These are phyloP conservation scores for Cydia amplana DNA, from an alignment of 1,140 invertebrate genomes.

Conservation along the genomic window DNA sequence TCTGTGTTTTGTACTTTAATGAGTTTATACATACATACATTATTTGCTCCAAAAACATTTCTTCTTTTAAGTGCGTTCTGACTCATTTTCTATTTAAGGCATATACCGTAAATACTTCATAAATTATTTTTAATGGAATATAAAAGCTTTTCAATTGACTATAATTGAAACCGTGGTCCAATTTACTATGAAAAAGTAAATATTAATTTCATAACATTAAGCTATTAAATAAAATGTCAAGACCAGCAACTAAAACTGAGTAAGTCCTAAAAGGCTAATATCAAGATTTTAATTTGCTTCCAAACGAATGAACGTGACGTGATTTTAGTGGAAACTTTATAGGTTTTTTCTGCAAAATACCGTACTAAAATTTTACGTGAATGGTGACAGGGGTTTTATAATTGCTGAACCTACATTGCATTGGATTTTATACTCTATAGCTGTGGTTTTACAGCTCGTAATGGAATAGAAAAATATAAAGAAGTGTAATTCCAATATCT, in stretches of 20 bases:
- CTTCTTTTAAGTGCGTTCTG: too few relatives aligned
- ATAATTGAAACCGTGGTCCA: too few relatives aligned
- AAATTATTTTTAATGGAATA: too few relatives aligned
- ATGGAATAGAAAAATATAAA: not conserved
- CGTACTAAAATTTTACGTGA: not conserved
- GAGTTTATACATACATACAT: too few relatives aligned
- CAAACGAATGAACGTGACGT: not conserved
- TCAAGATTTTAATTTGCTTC: constrained; percentile 10
- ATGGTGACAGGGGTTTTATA: not conserved
- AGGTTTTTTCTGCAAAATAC: not conserved
- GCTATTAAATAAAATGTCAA: not conserved
- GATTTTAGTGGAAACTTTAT: not conserved
- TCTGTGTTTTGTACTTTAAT: too few relatives aligned
- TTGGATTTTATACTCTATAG: not conserved
- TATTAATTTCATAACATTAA: not conserved
- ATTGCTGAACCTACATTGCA: not conserved
- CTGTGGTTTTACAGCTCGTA: not conserved
- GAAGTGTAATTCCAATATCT: not conserved
- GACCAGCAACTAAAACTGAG: not conserved
- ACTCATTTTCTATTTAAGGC: too few relatives aligned
- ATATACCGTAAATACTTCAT: too few relatives aligned
- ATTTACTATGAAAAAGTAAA: not conserved
- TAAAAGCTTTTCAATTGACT: too few relatives aligned
- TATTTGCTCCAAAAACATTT: too few relatives aligned
- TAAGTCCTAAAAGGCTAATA: not conserved